phyloP scores from a whole-genome alignment of 2,113 vertebrate genomes.

The Python bivittatus region DNA sequence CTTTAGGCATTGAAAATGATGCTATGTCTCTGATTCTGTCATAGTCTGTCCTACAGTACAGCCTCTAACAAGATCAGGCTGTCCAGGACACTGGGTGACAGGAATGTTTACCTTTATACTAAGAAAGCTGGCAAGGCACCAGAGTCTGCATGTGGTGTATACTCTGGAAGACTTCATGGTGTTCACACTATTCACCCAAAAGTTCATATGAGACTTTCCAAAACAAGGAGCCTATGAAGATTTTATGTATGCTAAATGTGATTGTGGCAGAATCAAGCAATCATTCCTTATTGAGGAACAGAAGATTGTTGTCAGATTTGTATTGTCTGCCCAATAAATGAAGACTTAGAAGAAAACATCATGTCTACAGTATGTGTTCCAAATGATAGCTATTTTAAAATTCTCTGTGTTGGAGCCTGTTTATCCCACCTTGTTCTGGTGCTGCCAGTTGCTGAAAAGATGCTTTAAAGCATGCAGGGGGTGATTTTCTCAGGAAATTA shows the following conservation, averaged over 20 bases:
- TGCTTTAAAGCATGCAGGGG: background rate
- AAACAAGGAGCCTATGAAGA: background rate
- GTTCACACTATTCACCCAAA: conserved; percentile 59
- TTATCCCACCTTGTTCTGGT: background rate
- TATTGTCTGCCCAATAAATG: background rate
- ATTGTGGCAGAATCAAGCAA: background rate
- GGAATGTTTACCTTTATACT: conserved; percentile 96
- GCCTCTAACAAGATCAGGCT: conserved; percentile 96
- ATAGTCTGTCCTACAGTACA: conserved; percentile 98
- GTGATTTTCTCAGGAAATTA: background rate
- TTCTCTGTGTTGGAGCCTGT: background rate
- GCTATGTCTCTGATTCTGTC: conserved; percentile 94
- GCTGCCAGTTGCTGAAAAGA: background rate
- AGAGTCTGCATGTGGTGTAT: conserved; percentile 94
- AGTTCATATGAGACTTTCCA: background rate
- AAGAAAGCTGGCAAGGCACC: conserved; percentile 98
- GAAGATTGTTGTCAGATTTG: background rate
- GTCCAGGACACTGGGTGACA: conserved; percentile 96
- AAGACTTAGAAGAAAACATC: background rate
- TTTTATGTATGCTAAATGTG: background rate
- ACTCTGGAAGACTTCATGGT: conserved; percentile 92
- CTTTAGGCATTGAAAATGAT: conserved; percentile 81
- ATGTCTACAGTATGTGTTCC: background rate
- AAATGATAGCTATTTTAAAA: background rate
- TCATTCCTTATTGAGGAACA: background rate